Evolutionary conservation across 2,888 invertebrate species (phyloP), one percentile per base, ranked within the genome.

Genomic region (Eristalis pertinax): DNA sequence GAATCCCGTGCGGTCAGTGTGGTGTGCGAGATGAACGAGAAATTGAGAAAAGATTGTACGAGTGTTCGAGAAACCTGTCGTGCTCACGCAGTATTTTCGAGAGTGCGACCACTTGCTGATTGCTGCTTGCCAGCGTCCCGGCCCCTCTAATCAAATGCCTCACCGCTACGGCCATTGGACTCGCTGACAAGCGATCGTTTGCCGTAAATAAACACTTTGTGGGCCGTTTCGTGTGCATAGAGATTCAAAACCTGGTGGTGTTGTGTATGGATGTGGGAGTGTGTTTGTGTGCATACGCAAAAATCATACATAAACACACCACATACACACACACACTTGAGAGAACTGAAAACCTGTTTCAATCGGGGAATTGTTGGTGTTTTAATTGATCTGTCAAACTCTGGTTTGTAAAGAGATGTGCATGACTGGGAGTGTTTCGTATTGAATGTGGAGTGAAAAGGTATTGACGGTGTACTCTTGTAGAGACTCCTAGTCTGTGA

Each of bases 341-440:
- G 58, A 13, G 24, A 70, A 56, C 4, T 68, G 60, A 80, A 82
- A 87, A 84, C 87, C 84, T 84, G 84, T 87, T 87, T 84, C 41
- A 69, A 80, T 84, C 76, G 80, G 63, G 60, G 76, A 76, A 76
- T 87, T 76, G 79, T 73, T 84, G 41, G 72, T 87, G 84, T 84
- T 84, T 84, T 84, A 87, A 87, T 80, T 79, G 87, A 84, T 84
- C 87, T 87, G 87, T 87, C 87, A 87, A 87, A 87, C 84, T 80
- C 76, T 56, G 84, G 73, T 80, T 84, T 84, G 4, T 29, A 72
- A 65, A 8, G 76, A 29, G 79, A 76, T 84, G 86, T 26, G 68
- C 4, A 10, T 1, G 4, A 22, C 43, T 11, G 4, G 83, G 67
- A 76, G n/a, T 84, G 50, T 29, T 69, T 64, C 50, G 84, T 76